Evolutionary conservation across 2,797 vertebrate species (phyloP), one percentile per base, ranked within the genome.

Genomic region (Cyprinodon diabolis): DNA sequence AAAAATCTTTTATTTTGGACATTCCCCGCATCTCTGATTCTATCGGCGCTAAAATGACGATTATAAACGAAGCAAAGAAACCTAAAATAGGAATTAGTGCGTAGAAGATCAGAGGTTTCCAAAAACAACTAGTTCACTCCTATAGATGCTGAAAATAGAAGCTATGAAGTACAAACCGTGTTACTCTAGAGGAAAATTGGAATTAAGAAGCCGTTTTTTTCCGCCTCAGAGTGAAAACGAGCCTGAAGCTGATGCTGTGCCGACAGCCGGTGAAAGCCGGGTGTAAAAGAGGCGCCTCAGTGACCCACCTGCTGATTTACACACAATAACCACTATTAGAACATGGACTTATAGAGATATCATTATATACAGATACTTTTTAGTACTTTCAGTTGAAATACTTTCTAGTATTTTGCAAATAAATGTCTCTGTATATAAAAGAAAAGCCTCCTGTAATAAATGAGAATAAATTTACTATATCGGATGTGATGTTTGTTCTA

Each of bases 351-450:
- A 87, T 83, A 89, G 82, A 81, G 35, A 80, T n/a, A 85, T 56
- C 81, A 58, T 45, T 69, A 86, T 86, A 83, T 79, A 91, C 83
- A 87, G 80, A 84, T 84, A 88, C 82, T 90, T 92, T 92, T 89
- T 92, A 91, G 90, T 89, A 90, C 87, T 91, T 93, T 93, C 81
- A 91, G 91, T 93, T 92, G 75, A 90, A 90, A 90, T 88, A 90
- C 89, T 90, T 91, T 93, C 90, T 92, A 91, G 90, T 91, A 91
- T 87, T 91, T 92, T 93, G 90, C 89, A 91, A 90, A 91, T 90
- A 87, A 78, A 78, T 91, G 90, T 93, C 85, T 92, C 86, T 92
- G 89, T 92, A 92, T 90, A 91, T 91, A 93, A 92, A 91, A 91
- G 72, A 78, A 90, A 84, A 81, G 86, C 85, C 89, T 92, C 88